Base-by-base conservation (phyloP, 2,113 vertebrate genomes). In the Dicaeum eximium region DNA sequence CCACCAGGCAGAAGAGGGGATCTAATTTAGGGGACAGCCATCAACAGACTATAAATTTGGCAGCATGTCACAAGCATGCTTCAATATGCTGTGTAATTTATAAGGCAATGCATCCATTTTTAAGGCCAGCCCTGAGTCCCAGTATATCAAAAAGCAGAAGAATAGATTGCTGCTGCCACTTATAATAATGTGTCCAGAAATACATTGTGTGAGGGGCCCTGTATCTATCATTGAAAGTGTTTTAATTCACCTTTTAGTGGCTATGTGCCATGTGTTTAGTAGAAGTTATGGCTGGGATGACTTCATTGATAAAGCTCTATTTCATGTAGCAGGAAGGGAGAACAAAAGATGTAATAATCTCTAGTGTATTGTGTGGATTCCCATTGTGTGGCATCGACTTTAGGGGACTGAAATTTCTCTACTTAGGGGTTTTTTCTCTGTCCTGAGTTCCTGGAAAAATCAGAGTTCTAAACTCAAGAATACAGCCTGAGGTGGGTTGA, bases 171-270 rank as follows among this genome's bases (percentile, higher is more conserved):
- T 85, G 51, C 45, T 86, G 86, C 73, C 73, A 73, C 70, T 79
- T 87, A 66, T 4, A 86, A 90, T 74, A 80, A 89, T n/a, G 22
- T 57, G 44, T 86, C 35, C 72, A 96, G 91, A 91, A 92, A 57
- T 16, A 16, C 45, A 18, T 38, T 50, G 56, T 87, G 54, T 51
- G 40, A 87, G 47, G 71, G 60, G 21, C 40, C 70, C 70, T 90
- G 64, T 87, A 24, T 47, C 73, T 78, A 22, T 92, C 84, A 80
- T 82, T 85, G 74, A 72, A 75, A 40, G 78, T 56, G 91, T 57
- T 97, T 95, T 95, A 74, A 71, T 91, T 93, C 60, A 84, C 44
- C 22, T 71, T 80, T 94, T 66, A 77, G 70, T 42, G 13, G 20
- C 28, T 80, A 9, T 80, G 40, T 31, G 15, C 35, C 47, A 15